A percentile compares a stretch with the other conserved stretches of the same genome.
Conservation (phyloP, 2,888 invertebrate species). For the Oxycera nigricornis region DNA sequence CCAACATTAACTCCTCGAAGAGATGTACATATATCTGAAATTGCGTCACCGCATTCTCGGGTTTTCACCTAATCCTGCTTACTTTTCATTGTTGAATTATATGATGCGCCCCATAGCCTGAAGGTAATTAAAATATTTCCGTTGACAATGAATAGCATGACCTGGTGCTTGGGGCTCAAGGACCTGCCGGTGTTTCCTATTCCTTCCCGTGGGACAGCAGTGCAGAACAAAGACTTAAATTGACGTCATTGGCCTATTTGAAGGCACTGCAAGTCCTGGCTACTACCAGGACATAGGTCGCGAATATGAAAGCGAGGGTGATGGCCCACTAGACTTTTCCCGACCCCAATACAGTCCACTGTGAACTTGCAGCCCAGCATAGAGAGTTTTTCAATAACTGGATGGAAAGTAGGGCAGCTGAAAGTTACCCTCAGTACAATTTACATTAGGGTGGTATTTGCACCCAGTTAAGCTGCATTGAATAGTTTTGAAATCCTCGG, state of each 20-base stretch:
- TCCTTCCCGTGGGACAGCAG: slow-evolving; percentile 5
- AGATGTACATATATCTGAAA: too few relatives aligned
- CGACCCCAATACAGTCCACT: neutral
- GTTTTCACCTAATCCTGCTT: too few relatives aligned
- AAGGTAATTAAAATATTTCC: slow-evolving; percentile 26
- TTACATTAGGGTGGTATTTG: slow-evolving; percentile 14
- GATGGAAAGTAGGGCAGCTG: slow-evolving; percentile 23
- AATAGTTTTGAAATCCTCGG: too few relatives aligned
- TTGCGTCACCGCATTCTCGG: too few relatives aligned
- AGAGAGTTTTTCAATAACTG: slow-evolving; percentile 24
- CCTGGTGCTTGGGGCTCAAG: slow-evolving; percentile 33
- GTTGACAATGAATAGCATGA: slow-evolving; percentile 19
- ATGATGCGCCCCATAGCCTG: slow-evolving; percentile 8
- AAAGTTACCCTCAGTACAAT: slow-evolving; percentile 17
- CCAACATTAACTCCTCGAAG: neutral
- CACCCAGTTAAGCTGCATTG: neutral
- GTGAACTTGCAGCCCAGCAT: neutral
- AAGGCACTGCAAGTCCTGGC: neutral
- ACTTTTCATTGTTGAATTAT: too few relatives aligned
- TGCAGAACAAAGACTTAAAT: neutral
- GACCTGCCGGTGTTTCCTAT: slow-evolving; percentile 15
- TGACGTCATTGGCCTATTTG: neutral
- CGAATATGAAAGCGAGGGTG: neutral
- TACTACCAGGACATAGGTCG: neutral
- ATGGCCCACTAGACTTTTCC: neutral